Percentiles rank a stretch among this genome's conserved stretches.
phyloP scores from a whole-genome alignment of 2,113 vertebrate species.

The Pongo pygmaeus region DNA sequence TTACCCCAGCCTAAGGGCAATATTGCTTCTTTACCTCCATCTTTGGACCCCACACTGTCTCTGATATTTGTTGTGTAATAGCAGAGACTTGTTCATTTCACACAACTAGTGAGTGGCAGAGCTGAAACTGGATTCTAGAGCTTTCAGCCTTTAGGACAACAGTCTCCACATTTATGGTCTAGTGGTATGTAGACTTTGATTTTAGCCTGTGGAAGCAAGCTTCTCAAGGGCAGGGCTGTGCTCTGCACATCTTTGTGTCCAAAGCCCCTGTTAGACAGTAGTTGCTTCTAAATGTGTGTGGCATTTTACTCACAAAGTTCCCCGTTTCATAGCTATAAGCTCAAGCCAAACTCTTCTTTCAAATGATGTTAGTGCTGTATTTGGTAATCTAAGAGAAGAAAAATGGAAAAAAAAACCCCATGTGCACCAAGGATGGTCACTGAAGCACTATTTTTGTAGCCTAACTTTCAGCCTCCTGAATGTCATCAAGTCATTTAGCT shows the following conservation, averaged over 20 bases:
- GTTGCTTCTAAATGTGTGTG: background rate
- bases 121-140: background rate
- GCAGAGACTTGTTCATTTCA: background rate
- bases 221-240: background rate
- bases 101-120: background rate
- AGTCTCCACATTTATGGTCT: background rate
- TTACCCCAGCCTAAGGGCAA: background rate
- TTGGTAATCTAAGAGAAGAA: background rate
- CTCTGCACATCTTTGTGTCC: background rate
- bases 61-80: background rate
- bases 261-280: no score
- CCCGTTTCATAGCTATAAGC: background rate
- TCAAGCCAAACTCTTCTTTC: background rate
- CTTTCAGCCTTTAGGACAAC: no score
- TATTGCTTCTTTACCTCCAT: background rate
- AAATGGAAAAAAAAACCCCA: background rate
- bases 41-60: background rate
- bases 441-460: background rate
- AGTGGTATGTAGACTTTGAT: background rate
- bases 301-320: no score
- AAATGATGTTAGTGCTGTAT: background rate
- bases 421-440: background rate
- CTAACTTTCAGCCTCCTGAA: background rate
- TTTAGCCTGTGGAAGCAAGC: background rate
- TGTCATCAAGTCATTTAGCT: background rate